phyloP scores from a whole-genome alignment of 2,797 vertebrate genomes.

The Paratrypauchen microcephalus region DNA sequence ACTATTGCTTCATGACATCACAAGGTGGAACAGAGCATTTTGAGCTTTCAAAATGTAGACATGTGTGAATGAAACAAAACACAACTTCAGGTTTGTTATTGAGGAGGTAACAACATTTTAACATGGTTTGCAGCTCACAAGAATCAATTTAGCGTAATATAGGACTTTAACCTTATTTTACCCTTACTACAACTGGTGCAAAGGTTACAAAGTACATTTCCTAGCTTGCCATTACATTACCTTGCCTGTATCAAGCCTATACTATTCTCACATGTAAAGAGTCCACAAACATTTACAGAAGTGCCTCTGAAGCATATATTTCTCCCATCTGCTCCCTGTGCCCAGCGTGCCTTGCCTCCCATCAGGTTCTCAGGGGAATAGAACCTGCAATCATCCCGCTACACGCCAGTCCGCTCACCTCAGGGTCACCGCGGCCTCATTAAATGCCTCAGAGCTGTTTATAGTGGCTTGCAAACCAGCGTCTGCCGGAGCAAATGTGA shows the following conservation, averaged over 20 bases:
- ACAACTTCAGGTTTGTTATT: too few species aligned
- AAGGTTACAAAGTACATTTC: too few species aligned
- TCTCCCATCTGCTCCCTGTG: constrained; percentile 4
- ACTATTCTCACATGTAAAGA: not conserved
- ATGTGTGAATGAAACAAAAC: too few species aligned
- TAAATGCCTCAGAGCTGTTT: constrained; percentile 46
- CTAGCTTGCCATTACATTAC: not conserved
- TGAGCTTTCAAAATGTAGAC: too few species aligned
- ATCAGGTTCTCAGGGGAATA: constrained; percentile 10
- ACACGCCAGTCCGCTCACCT: constrained; percentile 24
- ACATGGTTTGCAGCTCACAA: too few species aligned
- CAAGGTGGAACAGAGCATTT: too few species aligned
- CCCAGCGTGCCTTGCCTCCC: constrained; percentile 3
- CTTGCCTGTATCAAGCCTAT: not conserved
- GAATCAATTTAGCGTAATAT: too few species aligned
- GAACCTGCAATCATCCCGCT: constrained; percentile 21
- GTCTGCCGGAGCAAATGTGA: constrained; percentile 50
- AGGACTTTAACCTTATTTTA: too few species aligned
- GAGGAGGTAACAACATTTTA: too few species aligned
- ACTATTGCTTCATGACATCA: too few species aligned
- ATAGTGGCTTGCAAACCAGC: constrained; percentile 32
- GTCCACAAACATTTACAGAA: not conserved
- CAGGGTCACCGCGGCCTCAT: constrained; percentile 25
- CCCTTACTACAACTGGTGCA: too few species aligned
- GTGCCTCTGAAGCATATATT: not conserved